Conservation (phyloP, 2,888 invertebrate species). For the Cheilosia urbana region DNA sequence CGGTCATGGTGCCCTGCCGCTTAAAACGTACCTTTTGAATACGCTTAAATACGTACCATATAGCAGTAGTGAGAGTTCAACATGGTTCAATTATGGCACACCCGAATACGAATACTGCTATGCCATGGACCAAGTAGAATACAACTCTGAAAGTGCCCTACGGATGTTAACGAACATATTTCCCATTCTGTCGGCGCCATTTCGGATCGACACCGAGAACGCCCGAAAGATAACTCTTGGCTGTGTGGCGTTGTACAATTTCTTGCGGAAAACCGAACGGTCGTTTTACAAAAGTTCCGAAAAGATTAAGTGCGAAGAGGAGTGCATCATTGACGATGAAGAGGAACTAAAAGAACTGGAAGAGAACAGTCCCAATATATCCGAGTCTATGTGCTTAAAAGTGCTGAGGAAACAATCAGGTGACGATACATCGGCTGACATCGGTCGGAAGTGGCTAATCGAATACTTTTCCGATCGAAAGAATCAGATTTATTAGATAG, state of each 20-base stretch:
- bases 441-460: conserved; percentile 79
- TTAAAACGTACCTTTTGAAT: conserved; percentile 80
- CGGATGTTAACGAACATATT: conserved; percentile 82
- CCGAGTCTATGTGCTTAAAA: conserved; percentile 80
- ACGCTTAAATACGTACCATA: conserved; percentile 77
- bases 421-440: conserved; percentile 79
- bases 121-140: conserved; percentile 77
- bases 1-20: conserved; percentile 80
- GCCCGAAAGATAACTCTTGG: conserved; percentile 81
- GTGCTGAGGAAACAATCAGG: conserved; percentile 79
- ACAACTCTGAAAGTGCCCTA: conserved; percentile 78
- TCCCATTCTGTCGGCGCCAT: conserved; percentile 81
- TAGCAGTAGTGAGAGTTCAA: conserved; percentile 71
- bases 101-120: conserved; percentile 76
- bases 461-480: conserved; percentile 76
- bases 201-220: conserved; percentile 81
- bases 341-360: conserved; percentile 80
- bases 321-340: conserved; percentile 80
- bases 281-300: conserved; percentile 80
- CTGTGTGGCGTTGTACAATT: conserved; percentile 82
- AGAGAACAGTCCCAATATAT: conserved; percentile 81
- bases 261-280: conserved; percentile 81
- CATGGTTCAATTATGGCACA: conserved; percentile 66
- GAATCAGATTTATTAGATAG: conserved; percentile 69
- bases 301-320: conserved; percentile 80